Percentiles rank a stretch among this genome's conserved stretches.
Conservation (phyloP, 1,140 invertebrate genomes). For the Penaeus vannamei region DNA sequence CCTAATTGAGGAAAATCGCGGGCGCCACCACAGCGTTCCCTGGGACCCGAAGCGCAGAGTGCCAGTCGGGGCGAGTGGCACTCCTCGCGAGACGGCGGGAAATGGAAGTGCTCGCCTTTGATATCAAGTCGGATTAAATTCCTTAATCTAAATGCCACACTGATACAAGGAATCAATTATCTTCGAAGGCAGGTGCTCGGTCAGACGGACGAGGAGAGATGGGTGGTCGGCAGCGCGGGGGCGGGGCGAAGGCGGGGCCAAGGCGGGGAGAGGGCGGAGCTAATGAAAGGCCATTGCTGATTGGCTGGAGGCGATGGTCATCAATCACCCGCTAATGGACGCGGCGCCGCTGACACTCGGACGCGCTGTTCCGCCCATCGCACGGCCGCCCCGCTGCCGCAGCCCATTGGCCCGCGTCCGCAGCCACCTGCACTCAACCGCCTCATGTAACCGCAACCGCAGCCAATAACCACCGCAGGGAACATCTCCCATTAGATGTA, state of each 20-base stretch:
- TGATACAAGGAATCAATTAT: slow-evolving; percentile 65
- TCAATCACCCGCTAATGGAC: slow-evolving; percentile 60
- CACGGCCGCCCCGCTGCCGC: slow-evolving; percentile 42
- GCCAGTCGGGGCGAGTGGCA: too few species aligned
- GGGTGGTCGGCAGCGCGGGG: slow-evolving; percentile 59
- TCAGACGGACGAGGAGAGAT: slow-evolving; percentile 13
- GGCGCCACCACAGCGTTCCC: too few species aligned
- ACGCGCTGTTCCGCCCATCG: slow-evolving; percentile 42
- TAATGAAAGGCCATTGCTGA: not conserved
- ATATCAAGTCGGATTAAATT: slow-evolving; percentile 65
- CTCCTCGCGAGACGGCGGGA: too few species aligned
- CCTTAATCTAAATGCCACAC: slow-evolving; percentile 64
- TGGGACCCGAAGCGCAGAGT: too few species aligned
- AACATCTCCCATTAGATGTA: too few species aligned
- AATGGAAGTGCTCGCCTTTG: slow-evolving; percentile 55
- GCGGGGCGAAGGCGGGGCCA: slow-evolving; percentile 18
- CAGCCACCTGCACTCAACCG: not conserved
- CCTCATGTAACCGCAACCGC: slow-evolving; percentile 17
- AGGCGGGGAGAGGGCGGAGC: slow-evolving; percentile 31
- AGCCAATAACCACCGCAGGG: not conserved
- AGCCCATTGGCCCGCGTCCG: not conserved
- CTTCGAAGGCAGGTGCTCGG: slow-evolving; percentile 57
- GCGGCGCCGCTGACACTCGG: slow-evolving; percentile 42
- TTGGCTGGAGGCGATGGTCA: slow-evolving; percentile 47
- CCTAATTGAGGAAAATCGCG: too few species aligned